These are phyloP conservation scores for Bucorvus abyssinicus DNA, from an alignment of 2,797 vertebrate genomes.

Conservation along the genomic window DNA sequence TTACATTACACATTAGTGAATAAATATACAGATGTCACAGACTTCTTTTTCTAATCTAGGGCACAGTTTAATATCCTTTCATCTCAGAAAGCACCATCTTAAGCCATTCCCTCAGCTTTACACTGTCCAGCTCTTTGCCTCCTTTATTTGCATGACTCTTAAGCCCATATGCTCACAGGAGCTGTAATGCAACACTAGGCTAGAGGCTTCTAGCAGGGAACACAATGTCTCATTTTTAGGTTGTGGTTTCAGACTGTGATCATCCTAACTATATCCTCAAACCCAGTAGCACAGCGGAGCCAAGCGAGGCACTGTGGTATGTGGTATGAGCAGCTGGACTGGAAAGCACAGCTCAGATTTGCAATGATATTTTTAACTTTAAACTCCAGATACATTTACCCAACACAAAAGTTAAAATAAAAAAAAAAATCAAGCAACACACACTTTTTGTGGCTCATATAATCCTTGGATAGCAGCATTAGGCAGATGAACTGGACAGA, in stretches of 20 bases:
- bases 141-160: not conserved
- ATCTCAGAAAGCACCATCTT: not conserved
- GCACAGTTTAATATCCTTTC: not conserved
- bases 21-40: not conserved
- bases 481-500: not conserved
- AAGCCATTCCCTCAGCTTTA: not conserved
- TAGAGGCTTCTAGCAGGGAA: not conserved
- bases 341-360: conserved; percentile 18
- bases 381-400: not conserved
- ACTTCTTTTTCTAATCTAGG: not conserved
- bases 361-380: conserved; percentile 8
- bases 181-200: not conserved
- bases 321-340: not conserved
- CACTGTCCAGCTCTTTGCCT: not conserved
- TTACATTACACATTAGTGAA: not conserved
- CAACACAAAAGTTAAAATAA: not conserved
- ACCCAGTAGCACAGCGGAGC: not conserved
- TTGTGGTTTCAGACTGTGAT: not conserved
- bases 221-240: not conserved
- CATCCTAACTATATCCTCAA: not conserved
- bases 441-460: not conserved
- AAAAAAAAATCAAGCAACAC: not conserved
- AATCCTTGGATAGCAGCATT: not conserved
- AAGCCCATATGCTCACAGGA: not conserved
- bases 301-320: not conserved